A percentile compares a stretch with the other conserved stretches of the same genome.
Conservation (phyloP, 2,888 invertebrate genomes). For the Ophioninae sp. region DNA sequence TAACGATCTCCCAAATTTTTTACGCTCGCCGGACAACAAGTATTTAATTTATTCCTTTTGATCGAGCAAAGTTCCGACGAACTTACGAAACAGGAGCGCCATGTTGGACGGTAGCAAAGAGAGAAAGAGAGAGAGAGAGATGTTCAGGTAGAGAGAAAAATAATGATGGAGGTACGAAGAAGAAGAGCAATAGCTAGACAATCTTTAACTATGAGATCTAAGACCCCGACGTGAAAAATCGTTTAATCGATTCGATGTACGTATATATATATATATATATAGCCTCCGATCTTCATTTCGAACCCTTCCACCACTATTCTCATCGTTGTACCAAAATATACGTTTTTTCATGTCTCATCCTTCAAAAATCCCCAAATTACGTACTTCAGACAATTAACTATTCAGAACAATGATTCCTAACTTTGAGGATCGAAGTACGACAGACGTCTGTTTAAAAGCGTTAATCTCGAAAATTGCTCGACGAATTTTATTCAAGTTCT, state of each 20-base stretch:
- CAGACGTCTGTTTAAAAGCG: neutral
- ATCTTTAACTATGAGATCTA: slow-evolving; percentile 6
- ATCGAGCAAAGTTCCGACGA: slow-evolving; percentile 1
- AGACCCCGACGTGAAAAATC: slow-evolving; percentile 52
- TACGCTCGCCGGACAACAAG: neutral
- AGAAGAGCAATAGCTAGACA: slow-evolving; percentile 3
- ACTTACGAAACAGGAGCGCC: slow-evolving; percentile 45
- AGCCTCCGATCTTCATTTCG: slow-evolving; percentile 4
- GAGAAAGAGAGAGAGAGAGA: slow-evolving; percentile 3
- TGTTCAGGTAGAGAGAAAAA: neutral
- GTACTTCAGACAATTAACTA: neutral
- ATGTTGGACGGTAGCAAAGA: slow-evolving; percentile 7
- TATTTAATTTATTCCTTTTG: neutral
- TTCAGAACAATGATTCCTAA: neutral
- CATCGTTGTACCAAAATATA: neutral
- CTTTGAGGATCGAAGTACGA: neutral
- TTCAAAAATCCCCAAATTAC: neutral
- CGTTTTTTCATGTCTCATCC: neutral
- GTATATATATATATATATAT: slow-evolving; percentile 29
- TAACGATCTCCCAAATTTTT: neutral
- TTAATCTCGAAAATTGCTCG: no score
- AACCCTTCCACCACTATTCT: slow-evolving; percentile 28
- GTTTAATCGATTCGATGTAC: slow-evolving; percentile 69
- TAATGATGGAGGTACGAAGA: neutral
- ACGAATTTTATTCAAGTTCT: no score